phyloP scores from a whole-genome alignment of 1,140 invertebrate species.

The Stegodyphus dumicola region DNA sequence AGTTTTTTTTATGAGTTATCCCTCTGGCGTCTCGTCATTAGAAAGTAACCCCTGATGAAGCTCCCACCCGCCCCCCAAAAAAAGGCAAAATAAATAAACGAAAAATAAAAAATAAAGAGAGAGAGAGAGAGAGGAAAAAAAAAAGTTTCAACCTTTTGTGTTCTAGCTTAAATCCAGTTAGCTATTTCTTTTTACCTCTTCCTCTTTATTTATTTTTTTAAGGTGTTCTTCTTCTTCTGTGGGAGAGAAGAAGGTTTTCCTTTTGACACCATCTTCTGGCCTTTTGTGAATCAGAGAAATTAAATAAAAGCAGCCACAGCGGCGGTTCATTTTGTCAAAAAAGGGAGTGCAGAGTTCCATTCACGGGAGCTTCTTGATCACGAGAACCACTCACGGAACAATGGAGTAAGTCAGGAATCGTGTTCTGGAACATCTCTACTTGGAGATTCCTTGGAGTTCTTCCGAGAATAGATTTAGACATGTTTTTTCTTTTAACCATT shows the following conservation, averaged over 20 bases:
- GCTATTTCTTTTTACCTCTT: constrained; percentile 18
- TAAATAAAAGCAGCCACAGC: constrained; percentile 36
- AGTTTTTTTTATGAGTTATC: background rate
- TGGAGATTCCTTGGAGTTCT: too few relatives aligned
- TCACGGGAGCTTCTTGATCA: background rate
- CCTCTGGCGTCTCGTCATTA: constrained; percentile 26
- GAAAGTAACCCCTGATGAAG: constrained; percentile 46
- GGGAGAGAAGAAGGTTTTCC: background rate
- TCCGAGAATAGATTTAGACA: too few relatives aligned
- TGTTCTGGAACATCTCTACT: too few relatives aligned
- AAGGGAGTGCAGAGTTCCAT: constrained; percentile 15
- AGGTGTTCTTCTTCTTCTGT: constrained; percentile 24
- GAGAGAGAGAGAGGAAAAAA: background rate
- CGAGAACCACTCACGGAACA: background rate
- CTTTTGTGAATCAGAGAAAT: constrained; percentile 57
- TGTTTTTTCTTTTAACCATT: too few relatives aligned
- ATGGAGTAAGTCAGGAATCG: background rate
- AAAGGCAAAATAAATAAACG: background rate
- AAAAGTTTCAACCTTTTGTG: constrained; percentile 22
- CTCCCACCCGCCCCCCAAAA: background rate
- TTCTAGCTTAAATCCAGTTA: constrained; percentile 46
- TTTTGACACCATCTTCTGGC: constrained; percentile 14
- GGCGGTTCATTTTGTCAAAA: constrained; percentile 37
- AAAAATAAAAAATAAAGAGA: background rate
- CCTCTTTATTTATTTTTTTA: constrained; percentile 42